phyloP scores from a whole-genome alignment of 1,140 invertebrate genomes.

The Cyclina sinensis region DNA sequence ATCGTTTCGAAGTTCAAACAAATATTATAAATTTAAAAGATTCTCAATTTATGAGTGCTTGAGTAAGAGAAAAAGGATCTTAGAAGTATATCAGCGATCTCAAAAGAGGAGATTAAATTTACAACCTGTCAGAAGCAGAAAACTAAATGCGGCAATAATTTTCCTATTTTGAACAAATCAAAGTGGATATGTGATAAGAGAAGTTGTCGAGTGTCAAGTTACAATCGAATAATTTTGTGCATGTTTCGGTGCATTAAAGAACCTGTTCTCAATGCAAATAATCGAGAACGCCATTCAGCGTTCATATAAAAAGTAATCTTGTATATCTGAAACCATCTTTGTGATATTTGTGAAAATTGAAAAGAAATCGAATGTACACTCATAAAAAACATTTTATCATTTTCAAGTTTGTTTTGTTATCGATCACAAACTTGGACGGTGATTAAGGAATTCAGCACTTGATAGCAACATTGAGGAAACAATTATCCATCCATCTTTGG shows the following conservation, averaged over 20 bases:
- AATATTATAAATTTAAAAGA: slow-evolving; percentile 49
- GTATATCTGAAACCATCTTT: slow-evolving; percentile 23
- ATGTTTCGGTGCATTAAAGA: slow-evolving; percentile 22
- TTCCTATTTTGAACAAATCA: slow-evolving; percentile 29
- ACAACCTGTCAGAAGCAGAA: slow-evolving; percentile 1
- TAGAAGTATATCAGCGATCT: not conserved
- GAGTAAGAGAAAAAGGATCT: not conserved
- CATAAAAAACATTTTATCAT: too few relatives aligned
- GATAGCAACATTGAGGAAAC: too few relatives aligned
- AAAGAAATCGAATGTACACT: not conserved
- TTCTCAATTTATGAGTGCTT: slow-evolving; percentile 29
- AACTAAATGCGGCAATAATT: not conserved
- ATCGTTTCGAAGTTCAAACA: slow-evolving; percentile 21
- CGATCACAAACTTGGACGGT: too few relatives aligned
- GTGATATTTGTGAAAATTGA: not conserved
- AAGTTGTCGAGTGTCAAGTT: slow-evolving; percentile 4
- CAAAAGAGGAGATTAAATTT: slow-evolving; percentile 5
- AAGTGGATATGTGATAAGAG: slow-evolving; percentile 32
- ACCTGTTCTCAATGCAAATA: not conserved
- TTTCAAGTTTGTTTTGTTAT: too few relatives aligned
- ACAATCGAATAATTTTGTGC: slow-evolving; percentile 30
- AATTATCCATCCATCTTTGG: too few relatives aligned
- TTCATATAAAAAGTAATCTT: not conserved
- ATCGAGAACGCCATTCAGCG: not conserved
- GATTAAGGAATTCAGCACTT: too few relatives aligned